phyloP scores from a whole-genome alignment of 1,140 invertebrate species.

The Drosophila murphyi region DNA sequence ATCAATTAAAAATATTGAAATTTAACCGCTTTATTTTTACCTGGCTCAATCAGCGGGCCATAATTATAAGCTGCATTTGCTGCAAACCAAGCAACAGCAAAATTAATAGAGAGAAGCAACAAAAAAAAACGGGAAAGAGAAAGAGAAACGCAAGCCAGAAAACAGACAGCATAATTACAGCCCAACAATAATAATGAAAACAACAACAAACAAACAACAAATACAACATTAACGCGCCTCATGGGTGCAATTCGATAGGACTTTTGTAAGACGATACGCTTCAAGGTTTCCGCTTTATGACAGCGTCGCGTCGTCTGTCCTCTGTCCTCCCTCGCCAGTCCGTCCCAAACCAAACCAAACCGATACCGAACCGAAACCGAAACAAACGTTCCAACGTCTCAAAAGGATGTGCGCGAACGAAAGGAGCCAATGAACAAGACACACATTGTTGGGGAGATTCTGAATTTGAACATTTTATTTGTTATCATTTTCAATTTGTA shows the following conservation, averaged over 20 bases:
- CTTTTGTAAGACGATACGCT: constrained; percentile 71
- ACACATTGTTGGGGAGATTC: neutral
- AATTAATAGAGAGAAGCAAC: constrained; percentile 41
- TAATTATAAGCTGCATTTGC: constrained; percentile 66
- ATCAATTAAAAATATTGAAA: constrained; percentile 35
- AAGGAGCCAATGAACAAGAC: neutral
- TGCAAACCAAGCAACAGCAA: constrained; percentile 40
- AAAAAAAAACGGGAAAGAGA: neutral
- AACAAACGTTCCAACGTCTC: neutral
- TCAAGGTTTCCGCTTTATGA: constrained; percentile 76
- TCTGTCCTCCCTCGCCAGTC: constrained; percentile 7
- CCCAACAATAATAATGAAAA: constrained; percentile 44
- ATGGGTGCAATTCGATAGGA: constrained; percentile 71
- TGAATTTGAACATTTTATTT: no score
- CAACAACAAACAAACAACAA: constrained; percentile 10
- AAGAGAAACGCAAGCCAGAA: constrained; percentile 25
- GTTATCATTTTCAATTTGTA: no score
- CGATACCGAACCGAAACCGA: constrained; percentile 10
- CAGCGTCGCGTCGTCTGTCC: constrained; percentile 25
- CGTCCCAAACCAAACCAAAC: constrained; percentile 7
- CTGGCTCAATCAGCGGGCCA: constrained; percentile 11
- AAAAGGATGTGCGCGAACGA: constrained; percentile 32
- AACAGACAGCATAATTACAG: constrained; percentile 65
- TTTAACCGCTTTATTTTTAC: constrained; percentile 7
- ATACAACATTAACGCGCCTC: constrained; percentile 43